Conservation (phyloP, 2,888 invertebrate species). For the Anarsia innoxiella region DNA sequence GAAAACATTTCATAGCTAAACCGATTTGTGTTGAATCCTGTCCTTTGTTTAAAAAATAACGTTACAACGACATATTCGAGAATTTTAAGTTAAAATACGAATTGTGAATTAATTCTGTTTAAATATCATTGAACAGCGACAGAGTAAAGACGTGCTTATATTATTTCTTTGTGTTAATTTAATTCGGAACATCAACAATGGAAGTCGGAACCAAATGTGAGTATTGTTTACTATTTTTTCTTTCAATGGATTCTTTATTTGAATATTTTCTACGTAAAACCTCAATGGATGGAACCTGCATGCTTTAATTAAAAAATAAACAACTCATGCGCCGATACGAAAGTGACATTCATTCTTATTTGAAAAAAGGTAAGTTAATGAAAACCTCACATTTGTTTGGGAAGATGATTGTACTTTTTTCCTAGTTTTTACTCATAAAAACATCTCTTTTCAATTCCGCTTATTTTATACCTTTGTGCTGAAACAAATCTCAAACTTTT, state of each 20-base stretch:
- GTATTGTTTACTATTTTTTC: slow-evolving; percentile 25
- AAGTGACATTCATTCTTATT: too few relatives aligned
- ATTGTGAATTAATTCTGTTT: slow-evolving; percentile 26
- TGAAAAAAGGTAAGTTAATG: too few relatives aligned
- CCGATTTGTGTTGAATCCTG: slow-evolving; percentile 37
- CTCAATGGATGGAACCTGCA: too few relatives aligned
- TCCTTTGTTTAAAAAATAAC: slow-evolving; percentile 45
- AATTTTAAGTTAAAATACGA: slow-evolving; percentile 30
- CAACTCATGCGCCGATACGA: too few relatives aligned
- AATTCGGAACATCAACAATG: slow-evolving; percentile 37
- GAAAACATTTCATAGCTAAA: slow-evolving; percentile 28
- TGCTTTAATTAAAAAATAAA: too few relatives aligned
- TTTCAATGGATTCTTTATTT: too few relatives aligned
- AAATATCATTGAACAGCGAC: slow-evolving; percentile 36
- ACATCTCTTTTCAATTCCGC: too few relatives aligned
- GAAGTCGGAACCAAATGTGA: slow-evolving; percentile 64
- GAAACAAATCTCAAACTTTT: too few relatives aligned
- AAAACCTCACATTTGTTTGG: too few relatives aligned
- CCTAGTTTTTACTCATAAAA: too few relatives aligned
- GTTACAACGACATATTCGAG: slow-evolving; percentile 39
- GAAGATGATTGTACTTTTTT: too few relatives aligned
- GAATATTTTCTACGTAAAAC: not conserved
- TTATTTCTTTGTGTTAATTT: slow-evolving; percentile 30
- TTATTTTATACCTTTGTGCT: too few relatives aligned
- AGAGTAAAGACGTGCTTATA: slow-evolving; percentile 26